phyloP scores from a whole-genome alignment of 92 coral and sea anemone genomes.

The Porites evermanni region DNA sequence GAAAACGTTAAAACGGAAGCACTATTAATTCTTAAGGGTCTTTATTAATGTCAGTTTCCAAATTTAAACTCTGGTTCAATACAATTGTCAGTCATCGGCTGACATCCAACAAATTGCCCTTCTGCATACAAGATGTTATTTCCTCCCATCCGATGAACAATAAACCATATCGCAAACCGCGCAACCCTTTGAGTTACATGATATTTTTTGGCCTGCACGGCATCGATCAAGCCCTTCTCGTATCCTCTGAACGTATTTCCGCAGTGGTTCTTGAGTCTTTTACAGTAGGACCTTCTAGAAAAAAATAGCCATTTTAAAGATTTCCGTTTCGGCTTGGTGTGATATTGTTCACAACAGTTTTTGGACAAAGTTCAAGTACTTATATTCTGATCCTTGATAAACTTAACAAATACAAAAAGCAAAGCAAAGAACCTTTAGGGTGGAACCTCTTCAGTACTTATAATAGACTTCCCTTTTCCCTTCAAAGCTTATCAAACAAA shows the following conservation, averaged over 20 bases:
- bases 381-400: not conserved
- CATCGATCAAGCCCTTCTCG: not conserved
- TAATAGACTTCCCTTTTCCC: not conserved
- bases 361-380: conserved; percentile 24
- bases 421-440: not conserved
- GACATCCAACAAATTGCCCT: conserved; percentile 29
- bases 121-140: conserved; percentile 2
- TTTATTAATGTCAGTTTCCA: not conserved
- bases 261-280: not conserved
- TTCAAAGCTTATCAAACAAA: not conserved
- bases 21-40: not conserved
- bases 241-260: not conserved
- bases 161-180: not conserved
- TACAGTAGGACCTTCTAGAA: not conserved
- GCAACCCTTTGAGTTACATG: conserved; percentile 32
- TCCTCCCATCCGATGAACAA: conserved; percentile 1
- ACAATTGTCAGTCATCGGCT: conserved; percentile 15
- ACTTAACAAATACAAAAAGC: not conserved
- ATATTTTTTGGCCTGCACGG: not conserved
- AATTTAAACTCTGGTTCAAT: conserved; percentile 1
- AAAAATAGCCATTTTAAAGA: conserved; percentile 3
- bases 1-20: not conserved
- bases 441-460: not conserved
- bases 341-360: not conserved
- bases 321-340: conserved; percentile 22